Percentiles rank a stretch among this genome's conserved stretches.
These are phyloP conservation scores for Euphydryas editha DNA, from an alignment of 2,888 invertebrate genomes.

Conservation along the genomic window DNA sequence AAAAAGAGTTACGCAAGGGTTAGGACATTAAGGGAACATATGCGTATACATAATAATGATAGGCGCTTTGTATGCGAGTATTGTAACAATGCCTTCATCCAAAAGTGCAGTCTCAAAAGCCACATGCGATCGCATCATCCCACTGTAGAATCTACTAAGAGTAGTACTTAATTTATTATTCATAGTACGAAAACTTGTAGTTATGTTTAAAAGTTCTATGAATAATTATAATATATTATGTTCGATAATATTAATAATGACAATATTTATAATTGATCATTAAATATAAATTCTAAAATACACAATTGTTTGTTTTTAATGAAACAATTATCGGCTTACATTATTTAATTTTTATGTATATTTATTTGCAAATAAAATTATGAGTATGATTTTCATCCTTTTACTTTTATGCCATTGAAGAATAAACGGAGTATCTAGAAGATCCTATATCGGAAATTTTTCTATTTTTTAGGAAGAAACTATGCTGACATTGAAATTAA, in stretches of 20 bases:
- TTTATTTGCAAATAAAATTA: too few relatives aligned
- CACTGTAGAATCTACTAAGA: constrained; percentile 48
- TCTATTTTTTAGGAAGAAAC: constrained; percentile 81
- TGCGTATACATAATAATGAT: constrained; percentile 73
- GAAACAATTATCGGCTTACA: too few relatives aligned
- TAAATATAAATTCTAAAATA: too few relatives aligned
- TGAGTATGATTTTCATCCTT: too few relatives aligned
- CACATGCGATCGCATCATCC: constrained; percentile 72
- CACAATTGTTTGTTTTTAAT: too few relatives aligned
- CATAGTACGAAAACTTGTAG: not conserved
- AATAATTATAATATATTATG: too few relatives aligned
- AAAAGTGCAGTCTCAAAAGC: constrained; percentile 72
- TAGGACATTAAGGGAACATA: constrained; percentile 66
- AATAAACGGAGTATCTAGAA: constrained; percentile 46
- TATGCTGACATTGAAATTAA: constrained; percentile 61
- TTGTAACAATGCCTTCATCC: constrained; percentile 69
- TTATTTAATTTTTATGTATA: too few relatives aligned
- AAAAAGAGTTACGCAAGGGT: constrained; percentile 67
- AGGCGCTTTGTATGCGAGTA: constrained; percentile 72
- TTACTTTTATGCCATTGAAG: constrained; percentile 8
- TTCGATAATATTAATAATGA: too few relatives aligned
- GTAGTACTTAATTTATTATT: constrained; percentile 1
- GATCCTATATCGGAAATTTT: constrained; percentile 72
- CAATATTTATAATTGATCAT: too few relatives aligned
- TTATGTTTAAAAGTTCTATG: not conserved